Evolutionary conservation across 2,797 vertebrate genomes (phyloP).

Genomic region (Karalla daura): DNA sequence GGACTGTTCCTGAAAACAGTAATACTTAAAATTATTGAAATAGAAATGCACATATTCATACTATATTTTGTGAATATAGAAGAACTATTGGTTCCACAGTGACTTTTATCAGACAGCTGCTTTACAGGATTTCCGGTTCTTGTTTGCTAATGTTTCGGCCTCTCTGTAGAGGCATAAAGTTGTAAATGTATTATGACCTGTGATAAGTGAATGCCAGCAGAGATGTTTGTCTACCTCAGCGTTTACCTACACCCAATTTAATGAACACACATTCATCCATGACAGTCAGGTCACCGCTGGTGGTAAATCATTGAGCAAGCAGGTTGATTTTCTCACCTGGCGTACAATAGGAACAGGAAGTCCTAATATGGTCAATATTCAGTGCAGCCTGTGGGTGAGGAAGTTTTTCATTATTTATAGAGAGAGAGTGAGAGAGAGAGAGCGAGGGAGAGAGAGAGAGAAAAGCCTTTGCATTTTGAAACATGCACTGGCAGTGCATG

Average conservation of each 20-base stretch:
- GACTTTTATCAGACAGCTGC: neutral
- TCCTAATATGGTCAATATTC: neutral
- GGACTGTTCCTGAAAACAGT: too few species aligned
- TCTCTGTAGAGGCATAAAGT: neutral
- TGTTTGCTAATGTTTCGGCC: neutral
- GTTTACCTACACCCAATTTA: slow-evolving; percentile 11
- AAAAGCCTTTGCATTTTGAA: neutral
- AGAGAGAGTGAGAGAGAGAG: too few species aligned
- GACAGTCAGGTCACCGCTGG: neutral
- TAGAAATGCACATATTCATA: too few species aligned
- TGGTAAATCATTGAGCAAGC: slow-evolving; percentile 5
- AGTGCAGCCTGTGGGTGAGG: neutral
- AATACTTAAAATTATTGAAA: too few species aligned
- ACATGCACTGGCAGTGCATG: neutral
- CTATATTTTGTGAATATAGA: too few species aligned
- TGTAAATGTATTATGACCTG: neutral
- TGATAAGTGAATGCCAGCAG: neutral
- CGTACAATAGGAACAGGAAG: slow-evolving; percentile 30
- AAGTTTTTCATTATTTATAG: neutral
- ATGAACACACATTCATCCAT: slow-evolving; percentile 28
- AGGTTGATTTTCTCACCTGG: neutral
- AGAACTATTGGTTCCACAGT: too few species aligned
- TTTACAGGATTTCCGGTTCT: slow-evolving; percentile 13
- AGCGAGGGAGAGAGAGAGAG: too few species aligned
- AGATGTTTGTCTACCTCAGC: neutral